Conservation (phyloP, 2,797 vertebrate genomes). For the Decapterus maruadsi region DNA sequence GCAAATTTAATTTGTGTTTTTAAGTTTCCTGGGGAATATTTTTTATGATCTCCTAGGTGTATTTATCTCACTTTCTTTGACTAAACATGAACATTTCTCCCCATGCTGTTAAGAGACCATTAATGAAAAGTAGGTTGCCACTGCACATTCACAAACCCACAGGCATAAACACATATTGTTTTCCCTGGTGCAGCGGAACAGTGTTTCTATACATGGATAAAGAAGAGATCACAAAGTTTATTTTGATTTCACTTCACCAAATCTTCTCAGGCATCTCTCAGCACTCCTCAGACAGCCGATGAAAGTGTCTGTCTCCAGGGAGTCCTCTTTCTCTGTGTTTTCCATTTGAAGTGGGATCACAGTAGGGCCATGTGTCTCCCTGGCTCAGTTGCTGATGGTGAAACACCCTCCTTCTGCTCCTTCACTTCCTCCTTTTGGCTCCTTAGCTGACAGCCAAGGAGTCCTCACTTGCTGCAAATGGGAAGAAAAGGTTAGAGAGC, state of each 20-base stretch:
- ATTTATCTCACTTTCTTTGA: conserved; percentile 39
- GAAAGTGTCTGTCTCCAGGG: conserved; percentile 71
- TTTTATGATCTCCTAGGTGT: conserved; percentile 35
- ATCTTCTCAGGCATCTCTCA: conserved; percentile 74
- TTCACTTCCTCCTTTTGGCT: conserved; percentile 27
- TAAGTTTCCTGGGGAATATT: conserved; percentile 14
- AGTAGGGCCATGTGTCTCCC: conserved; percentile 61
- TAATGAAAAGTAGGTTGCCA: conserved; percentile 29
- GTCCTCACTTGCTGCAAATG: conserved; percentile 53
- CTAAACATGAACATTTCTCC: conserved; percentile 24
- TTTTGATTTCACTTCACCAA: conserved; percentile 69
- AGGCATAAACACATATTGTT: conserved; percentile 12
- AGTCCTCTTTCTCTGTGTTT: conserved; percentile 55
- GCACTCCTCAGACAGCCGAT: conserved; percentile 53
- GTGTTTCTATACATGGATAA: conserved; percentile 53
- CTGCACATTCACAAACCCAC: conserved; percentile 8
- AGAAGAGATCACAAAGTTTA: conserved; percentile 65
- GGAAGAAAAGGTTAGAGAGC: conserved; percentile 30
- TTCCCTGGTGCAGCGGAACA: conserved; percentile 28
- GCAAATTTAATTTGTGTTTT: conserved; percentile 39
- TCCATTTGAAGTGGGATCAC: conserved; percentile 76
- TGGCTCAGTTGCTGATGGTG: conserved; percentile 64
- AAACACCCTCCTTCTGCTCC: conserved; percentile 53
- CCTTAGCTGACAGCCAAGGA: conserved; percentile 45
- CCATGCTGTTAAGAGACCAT: conserved; percentile 14